Conservation (phyloP, 2,888 invertebrate species). For the Charanyca ferruginea region DNA sequence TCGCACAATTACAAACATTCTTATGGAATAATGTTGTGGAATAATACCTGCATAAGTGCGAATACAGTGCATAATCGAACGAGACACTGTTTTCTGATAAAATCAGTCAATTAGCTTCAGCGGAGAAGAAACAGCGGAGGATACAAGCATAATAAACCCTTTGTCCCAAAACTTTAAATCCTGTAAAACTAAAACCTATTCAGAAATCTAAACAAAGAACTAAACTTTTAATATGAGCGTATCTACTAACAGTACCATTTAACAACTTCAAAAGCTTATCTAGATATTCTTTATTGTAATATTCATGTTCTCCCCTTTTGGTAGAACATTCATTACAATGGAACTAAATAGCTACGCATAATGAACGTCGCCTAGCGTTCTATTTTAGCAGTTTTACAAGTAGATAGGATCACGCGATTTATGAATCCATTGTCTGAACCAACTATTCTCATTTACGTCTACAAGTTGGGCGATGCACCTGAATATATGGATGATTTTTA, state of each 20-base stretch:
- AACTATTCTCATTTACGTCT: conserved; percentile 84
- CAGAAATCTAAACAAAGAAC: conserved; percentile 18
- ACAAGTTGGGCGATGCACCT: conserved; percentile 69
- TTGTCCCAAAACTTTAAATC: conserved; percentile 9
- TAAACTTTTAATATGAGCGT: conserved; percentile 17
- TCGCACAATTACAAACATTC: neutral
- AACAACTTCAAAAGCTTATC: conserved; percentile 53
- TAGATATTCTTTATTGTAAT: conserved; percentile 64
- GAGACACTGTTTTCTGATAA: neutral
- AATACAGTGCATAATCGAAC: conserved; percentile 6
- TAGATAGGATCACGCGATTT: conserved; percentile 84
- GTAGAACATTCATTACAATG: conserved; percentile 81
- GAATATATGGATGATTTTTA: conserved; percentile 72
- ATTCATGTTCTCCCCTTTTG: conserved; percentile 72
- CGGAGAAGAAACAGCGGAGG: neutral
- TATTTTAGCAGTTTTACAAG: conserved; percentile 81
- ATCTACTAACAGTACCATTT: conserved; percentile 35
- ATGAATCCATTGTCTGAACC: conserved; percentile 84
- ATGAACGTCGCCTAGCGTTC: conserved; percentile 78
- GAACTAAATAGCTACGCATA: conserved; percentile 80
- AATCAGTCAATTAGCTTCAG: neutral
- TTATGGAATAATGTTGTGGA: neutral
- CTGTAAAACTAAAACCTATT: neutral
- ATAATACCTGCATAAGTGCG: neutral
- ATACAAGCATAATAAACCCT: neutral